Evolutionary conservation across 1,140 invertebrate species (phyloP).

Genomic region (Heterodera carotae): DNA sequence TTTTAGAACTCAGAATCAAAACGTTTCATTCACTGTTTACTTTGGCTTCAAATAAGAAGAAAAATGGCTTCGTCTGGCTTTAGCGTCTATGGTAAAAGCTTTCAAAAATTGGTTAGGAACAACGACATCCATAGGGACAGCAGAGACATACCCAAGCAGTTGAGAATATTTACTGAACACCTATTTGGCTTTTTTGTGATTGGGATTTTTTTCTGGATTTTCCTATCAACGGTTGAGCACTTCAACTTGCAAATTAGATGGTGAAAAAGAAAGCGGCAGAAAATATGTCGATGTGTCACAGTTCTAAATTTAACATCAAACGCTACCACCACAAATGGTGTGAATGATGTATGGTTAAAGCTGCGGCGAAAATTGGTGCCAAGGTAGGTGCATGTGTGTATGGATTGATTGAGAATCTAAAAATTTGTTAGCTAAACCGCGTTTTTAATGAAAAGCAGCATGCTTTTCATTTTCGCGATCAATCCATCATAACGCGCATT

Average conservation of each 20-base stretch:
- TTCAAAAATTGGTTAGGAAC: slow-evolving; percentile 16
- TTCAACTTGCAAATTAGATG: neutral
- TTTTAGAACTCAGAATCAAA: too few species aligned
- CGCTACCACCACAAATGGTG: neutral
- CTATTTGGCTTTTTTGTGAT: slow-evolving; percentile 6
- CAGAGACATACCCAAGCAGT: too few species aligned
- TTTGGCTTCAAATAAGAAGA: slow-evolving; percentile 1
- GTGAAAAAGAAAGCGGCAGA: slow-evolving; percentile 4
- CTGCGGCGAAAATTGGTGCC: neutral
- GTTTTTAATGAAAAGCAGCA: neutral
- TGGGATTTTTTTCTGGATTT: neutral
- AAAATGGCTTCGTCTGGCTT: slow-evolving; percentile 31
- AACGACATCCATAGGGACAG: too few species aligned
- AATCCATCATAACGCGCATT: neutral
- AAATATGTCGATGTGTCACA: slow-evolving; percentile 4
- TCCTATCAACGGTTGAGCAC: neutral
- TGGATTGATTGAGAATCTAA: slow-evolving; percentile 6
- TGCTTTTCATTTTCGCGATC: neutral
- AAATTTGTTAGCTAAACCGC: neutral
- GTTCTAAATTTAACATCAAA: slow-evolving; percentile 2
- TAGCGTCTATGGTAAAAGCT: slow-evolving; percentile 27
- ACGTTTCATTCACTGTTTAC: too few species aligned
- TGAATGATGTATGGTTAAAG: neutral
- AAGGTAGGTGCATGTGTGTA: slow-evolving; percentile 16
- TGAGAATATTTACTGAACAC: too few species aligned